A percentile compares a stretch with the other conserved stretches of the same genome.
phyloP scores from a whole-genome alignment of 2,113 vertebrate genomes.

The Osmerus eperlanus region DNA sequence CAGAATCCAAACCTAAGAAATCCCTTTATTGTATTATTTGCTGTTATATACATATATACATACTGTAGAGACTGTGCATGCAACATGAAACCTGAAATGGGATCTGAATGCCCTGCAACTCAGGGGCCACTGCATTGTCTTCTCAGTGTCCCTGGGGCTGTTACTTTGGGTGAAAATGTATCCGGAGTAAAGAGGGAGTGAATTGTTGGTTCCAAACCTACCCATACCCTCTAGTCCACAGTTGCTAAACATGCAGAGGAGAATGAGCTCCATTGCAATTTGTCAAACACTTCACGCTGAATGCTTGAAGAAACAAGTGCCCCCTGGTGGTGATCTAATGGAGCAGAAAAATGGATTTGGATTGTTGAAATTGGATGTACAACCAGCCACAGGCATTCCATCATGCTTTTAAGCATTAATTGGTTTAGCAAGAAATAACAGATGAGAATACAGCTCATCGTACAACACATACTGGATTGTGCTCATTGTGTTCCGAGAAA shows the following conservation, averaged over 20 bases:
- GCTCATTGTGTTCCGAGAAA: too few relatives aligned
- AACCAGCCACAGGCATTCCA: conserved; percentile 59
- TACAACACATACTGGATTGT: too few relatives aligned
- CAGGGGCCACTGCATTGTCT: too few relatives aligned
- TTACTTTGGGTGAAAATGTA: conserved; percentile 1
- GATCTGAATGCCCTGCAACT: too few relatives aligned
- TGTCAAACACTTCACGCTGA: conserved; percentile 62
- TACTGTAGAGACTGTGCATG: too few relatives aligned
- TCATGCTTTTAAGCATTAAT: conserved; percentile 52
- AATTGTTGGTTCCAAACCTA: conserved; percentile 45
- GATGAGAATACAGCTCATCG: neutral
- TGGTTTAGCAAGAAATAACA: conserved; percentile 43
- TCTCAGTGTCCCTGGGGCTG: too few relatives aligned
- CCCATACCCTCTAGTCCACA: conserved; percentile 47
- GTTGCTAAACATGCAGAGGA: conserved; percentile 38
- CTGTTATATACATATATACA: too few relatives aligned
- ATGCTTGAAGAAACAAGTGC: conserved; percentile 70
- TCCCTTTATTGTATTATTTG: too few relatives aligned
- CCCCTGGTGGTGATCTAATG: conserved; percentile 76
- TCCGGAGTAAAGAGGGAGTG: conserved; percentile 34
- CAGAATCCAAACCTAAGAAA: too few relatives aligned
- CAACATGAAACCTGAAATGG: too few relatives aligned
- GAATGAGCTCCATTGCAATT: conserved; percentile 62
- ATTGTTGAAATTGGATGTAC: conserved; percentile 64
- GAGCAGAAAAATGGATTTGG: conserved; percentile 66